A percentile compares a stretch with the other conserved stretches of the same genome.
These are phyloP conservation scores for Thalpophila matura DNA, from an alignment of 2,888 invertebrate genomes.

Conservation along the genomic window DNA sequence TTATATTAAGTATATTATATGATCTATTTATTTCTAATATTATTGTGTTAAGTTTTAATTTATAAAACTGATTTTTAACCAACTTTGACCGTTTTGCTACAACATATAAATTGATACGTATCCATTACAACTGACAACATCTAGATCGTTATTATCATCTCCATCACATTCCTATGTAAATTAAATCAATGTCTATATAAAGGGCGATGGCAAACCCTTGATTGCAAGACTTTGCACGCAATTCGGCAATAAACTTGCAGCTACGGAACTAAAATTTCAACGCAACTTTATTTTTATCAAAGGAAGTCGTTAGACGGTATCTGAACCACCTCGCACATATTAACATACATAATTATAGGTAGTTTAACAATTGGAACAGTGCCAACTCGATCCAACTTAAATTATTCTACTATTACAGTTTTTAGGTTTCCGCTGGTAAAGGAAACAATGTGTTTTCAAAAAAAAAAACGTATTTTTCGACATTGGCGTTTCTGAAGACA, in stretches of 20 bases:
- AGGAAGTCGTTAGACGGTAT: slow-evolving; percentile 90
- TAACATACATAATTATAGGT: slow-evolving; percentile 90
- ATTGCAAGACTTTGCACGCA: slow-evolving; percentile 85
- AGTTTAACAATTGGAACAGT: slow-evolving; percentile 86
- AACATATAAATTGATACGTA: slow-evolving; percentile 41
- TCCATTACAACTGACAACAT: slow-evolving; percentile 67
- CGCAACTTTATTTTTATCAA: slow-evolving; percentile 90
- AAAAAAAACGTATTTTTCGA: slow-evolving; percentile 73
- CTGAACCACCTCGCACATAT: slow-evolving; percentile 88
- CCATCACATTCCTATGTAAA: slow-evolving; percentile 83
- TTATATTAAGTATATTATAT: no score
- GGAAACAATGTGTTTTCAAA: slow-evolving; percentile 80
- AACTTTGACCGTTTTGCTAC: no score
- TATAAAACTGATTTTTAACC: no score
- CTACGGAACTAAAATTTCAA: slow-evolving; percentile 90
- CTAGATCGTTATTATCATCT: slow-evolving; percentile 74
- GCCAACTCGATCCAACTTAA: slow-evolving; percentile 84
- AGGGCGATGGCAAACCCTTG: slow-evolving; percentile 83
- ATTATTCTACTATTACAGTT: slow-evolving; percentile 84
- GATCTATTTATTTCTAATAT: no score
- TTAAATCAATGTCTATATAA: slow-evolving; percentile 90
- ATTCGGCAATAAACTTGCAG: slow-evolving; percentile 88
- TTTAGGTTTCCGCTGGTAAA: slow-evolving; percentile 81
- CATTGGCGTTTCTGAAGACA: slow-evolving; percentile 69
- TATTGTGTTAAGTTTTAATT: no score